Percentiles rank a stretch among this genome's conserved stretches.
Conservation (phyloP, 2,888 invertebrate genomes). For the Harpagoxenus sublaevis region DNA sequence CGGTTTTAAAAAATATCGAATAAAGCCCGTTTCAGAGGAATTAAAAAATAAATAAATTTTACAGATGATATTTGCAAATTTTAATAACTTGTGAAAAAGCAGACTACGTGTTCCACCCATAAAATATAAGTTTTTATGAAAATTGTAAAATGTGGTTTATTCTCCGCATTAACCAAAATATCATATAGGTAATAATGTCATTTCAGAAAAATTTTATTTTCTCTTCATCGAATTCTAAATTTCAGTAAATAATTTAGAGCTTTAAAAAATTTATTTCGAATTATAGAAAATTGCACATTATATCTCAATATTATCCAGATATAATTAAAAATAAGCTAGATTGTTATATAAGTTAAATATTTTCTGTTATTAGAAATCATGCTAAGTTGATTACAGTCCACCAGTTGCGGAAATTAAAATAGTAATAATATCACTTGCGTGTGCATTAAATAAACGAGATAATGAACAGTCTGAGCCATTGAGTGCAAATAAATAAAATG, state of each 20-base stretch:
- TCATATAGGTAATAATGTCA: background rate
- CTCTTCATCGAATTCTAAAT: background rate
- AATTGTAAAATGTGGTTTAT: background rate
- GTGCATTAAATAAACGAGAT: background rate
- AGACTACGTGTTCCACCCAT: background rate
- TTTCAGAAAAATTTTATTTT: background rate
- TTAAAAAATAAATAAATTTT: conserved; percentile 20
- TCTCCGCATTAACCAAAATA: background rate
- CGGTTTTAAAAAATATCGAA: conserved; percentile 19
- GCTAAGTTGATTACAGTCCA: background rate
- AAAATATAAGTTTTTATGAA: background rate
- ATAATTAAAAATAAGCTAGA: background rate
- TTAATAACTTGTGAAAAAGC: background rate
- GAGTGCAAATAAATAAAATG: background rate
- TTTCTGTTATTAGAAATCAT: background rate
- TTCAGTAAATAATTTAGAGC: background rate
- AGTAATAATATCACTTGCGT: background rate
- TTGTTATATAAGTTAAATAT: background rate
- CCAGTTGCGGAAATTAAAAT: background rate
- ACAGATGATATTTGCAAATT: background rate
- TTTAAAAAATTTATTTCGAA: background rate
- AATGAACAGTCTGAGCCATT: background rate
- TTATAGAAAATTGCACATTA: background rate
- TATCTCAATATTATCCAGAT: background rate
- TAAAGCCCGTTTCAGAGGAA: background rate